These are phyloP conservation scores for Drosophila ironensis DNA, from an alignment of 1,140 invertebrate genomes.

Conservation along the genomic window DNA sequence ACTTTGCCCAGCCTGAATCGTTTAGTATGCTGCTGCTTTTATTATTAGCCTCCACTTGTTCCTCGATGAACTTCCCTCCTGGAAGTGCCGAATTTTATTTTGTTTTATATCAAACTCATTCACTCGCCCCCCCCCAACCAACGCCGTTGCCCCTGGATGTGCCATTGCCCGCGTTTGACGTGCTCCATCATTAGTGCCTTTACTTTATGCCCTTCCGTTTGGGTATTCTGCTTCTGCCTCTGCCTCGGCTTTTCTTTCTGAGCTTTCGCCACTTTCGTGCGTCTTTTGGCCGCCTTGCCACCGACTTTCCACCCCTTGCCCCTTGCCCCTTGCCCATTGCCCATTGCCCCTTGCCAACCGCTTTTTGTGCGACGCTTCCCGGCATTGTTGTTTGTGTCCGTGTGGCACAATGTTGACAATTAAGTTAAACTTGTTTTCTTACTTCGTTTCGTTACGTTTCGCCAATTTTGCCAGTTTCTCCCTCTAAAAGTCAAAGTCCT, in stretches of 20 bases:
- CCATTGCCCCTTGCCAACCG: too few species aligned
- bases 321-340: neutral
- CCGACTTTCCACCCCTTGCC: neutral
- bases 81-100: too few species aligned
- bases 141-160: neutral
- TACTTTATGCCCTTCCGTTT: constrained; percentile 72
- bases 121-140: neutral
- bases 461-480: constrained; percentile 44
- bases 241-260: constrained; percentile 25
- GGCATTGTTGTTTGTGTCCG: constrained; percentile 35
- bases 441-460: constrained; percentile 69
- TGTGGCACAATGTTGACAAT: constrained; percentile 73
- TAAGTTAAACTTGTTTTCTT: constrained; percentile 78
- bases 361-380: neutral
- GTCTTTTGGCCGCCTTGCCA: constrained; percentile 6
- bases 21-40: too few species aligned
- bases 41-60: too few species aligned
- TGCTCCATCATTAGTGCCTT: constrained; percentile 73
- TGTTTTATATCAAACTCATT: too few species aligned
- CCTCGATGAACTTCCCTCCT: too few species aligned
- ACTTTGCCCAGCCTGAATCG: too few species aligned
- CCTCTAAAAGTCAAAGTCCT: constrained; percentile 66
- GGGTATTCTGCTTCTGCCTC: constrained; percentile 39
- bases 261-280: constrained; percentile 37
- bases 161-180: too few species aligned